phyloP scores from a whole-genome alignment of 2,113 vertebrate genomes.

The Pachycephala philippinensis region DNA sequence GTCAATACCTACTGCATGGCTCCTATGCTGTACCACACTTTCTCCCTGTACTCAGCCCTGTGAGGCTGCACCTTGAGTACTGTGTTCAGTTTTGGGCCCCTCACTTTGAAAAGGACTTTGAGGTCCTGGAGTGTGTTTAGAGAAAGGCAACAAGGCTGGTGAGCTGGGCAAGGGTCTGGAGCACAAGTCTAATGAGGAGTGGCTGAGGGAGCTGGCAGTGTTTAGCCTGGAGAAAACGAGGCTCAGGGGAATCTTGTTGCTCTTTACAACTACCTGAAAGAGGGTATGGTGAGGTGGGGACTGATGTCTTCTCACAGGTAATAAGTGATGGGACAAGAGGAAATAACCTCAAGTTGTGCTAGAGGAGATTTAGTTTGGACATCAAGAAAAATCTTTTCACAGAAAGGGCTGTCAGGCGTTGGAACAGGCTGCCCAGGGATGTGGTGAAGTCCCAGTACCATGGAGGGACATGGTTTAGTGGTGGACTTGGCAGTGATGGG shows the following conservation, averaged over 20 bases:
- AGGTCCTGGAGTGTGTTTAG: not conserved
- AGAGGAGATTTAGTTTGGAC: not conserved
- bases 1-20: not conserved
- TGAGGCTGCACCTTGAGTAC: not conserved
- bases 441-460: not conserved
- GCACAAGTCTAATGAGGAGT: not conserved
- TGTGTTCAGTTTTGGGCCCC: not conserved
- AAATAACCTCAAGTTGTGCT: not conserved
- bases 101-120: not conserved
- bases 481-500: not conserved
- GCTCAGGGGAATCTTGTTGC: not conserved
- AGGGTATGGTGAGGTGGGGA: not conserved
- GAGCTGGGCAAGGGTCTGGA: not conserved
- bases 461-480: not conserved
- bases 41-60: not conserved
- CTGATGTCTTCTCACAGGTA: not conserved
- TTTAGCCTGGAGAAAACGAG: not conserved
- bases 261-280: not conserved
- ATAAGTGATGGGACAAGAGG: not conserved
- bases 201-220: not conserved
- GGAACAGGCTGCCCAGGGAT: not conserved
- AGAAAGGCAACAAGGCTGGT: not conserved
- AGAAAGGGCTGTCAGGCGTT: not conserved
- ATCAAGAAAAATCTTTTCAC: not conserved
- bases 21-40: not conserved